A percentile compares a stretch with the other conserved stretches of the same genome.
Evolutionary conservation across 2,888 invertebrate species (phyloP).

Genomic region (Hydropsyche betteni): DNA sequence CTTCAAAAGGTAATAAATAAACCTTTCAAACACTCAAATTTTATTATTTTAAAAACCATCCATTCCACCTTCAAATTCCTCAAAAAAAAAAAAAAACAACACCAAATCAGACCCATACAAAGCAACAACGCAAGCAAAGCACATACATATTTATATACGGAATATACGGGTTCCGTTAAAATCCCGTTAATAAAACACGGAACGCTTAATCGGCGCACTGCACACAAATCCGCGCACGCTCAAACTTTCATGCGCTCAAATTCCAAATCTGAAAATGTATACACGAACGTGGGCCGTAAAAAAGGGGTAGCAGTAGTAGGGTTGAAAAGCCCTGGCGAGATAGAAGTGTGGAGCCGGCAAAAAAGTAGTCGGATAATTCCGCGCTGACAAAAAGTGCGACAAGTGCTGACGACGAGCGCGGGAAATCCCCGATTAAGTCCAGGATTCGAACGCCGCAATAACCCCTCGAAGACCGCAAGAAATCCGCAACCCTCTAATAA

Average conservation of each 20-base stretch:
- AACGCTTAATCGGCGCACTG: constrained; percentile 25
- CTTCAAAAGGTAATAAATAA: no score
- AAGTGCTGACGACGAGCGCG: constrained; percentile 44
- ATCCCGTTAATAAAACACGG: constrained; percentile 31
- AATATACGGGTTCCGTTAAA: not conserved
- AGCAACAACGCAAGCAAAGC: no score
- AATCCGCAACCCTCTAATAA: no score
- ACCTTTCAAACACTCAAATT: no score
- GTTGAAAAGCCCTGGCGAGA: constrained; percentile 1
- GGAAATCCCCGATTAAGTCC: constrained; percentile 49
- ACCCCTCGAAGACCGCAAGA: constrained; percentile 7
- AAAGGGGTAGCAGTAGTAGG: not conserved
- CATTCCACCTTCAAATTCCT: no score
- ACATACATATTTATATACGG: not conserved
- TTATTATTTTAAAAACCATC: no score
- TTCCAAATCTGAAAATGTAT: not conserved
- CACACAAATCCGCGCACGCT: constrained; percentile 21
- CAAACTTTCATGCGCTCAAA: not conserved
- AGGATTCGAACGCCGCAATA: constrained; percentile 30
- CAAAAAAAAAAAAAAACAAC: no score
- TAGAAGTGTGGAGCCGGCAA: constrained; percentile 38
- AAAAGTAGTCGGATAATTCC: constrained; percentile 39
- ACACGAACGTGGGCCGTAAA: not conserved
- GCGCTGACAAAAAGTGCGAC: constrained; percentile 38
- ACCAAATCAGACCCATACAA: no score